Evolutionary conservation across 1,140 invertebrate species (phyloP).

Genomic region (Bombus vancouverensis): DNA sequence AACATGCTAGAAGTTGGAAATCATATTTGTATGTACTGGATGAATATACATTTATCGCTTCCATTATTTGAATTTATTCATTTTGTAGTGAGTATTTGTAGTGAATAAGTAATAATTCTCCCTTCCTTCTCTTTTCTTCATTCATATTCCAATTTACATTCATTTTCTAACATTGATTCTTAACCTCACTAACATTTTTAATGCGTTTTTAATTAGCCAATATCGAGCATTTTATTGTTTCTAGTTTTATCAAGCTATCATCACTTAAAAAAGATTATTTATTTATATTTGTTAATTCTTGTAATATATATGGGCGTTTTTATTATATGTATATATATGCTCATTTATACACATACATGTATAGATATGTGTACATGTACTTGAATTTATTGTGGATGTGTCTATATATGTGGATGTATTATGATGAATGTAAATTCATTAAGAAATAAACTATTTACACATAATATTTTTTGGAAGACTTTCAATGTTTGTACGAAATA

Average conservation of each 20-base stretch:
- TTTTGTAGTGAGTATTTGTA: conserved; percentile 33
- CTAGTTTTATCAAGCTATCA: conserved; percentile 17
- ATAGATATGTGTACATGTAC: neutral
- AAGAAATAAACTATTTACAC: neutral
- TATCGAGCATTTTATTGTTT: neutral
- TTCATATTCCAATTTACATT: neutral
- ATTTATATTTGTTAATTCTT: neutral
- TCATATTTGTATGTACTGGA: conserved; percentile 37
- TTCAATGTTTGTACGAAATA: neutral
- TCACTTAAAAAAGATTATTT: conserved; percentile 11
- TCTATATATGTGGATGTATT: neutral
- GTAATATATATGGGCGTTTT: neutral
- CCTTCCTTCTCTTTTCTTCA: neutral
- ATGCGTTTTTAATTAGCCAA: neutral
- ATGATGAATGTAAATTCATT: neutral
- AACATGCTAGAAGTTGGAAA: conserved; percentile 22
- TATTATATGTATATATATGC: neutral
- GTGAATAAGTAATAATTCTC: conserved; percentile 13
- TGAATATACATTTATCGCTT: conserved; percentile 46
- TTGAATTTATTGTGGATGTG: neutral
- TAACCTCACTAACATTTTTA: conserved; percentile 4
- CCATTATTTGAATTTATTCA: conserved; percentile 31
- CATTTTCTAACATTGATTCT: neutral
- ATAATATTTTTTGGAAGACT: neutral
- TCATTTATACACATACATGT: neutral